phyloP scores from a whole-genome alignment of 1,140 invertebrate species.

The Hyposmocoma kahamanoa region DNA sequence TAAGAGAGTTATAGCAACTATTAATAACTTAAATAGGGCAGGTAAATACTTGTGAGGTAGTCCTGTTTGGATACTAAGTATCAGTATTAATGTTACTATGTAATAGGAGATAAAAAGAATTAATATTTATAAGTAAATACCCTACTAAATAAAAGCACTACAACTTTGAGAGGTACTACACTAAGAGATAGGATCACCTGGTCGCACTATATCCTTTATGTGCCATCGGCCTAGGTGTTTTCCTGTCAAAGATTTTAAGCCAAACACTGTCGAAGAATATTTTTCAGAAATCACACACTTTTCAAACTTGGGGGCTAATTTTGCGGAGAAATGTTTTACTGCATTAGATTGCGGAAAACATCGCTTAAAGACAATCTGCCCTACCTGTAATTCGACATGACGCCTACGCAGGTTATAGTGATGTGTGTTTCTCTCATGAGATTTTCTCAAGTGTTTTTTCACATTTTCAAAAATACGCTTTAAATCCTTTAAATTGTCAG shows the following conservation, averaged over 20 bases:
- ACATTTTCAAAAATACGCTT: background rate
- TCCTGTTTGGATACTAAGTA: too few species aligned
- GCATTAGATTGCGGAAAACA: background rate
- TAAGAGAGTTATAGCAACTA: too few species aligned
- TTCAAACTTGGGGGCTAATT: constrained; percentile 1
- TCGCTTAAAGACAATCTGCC: constrained; percentile 1
- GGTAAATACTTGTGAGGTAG: too few species aligned
- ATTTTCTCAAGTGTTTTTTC: background rate
- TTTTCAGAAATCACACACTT: background rate
- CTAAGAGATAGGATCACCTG: too few species aligned
- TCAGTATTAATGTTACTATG: too few species aligned
- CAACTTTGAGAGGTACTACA: too few species aligned
- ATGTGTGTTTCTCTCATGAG: background rate
- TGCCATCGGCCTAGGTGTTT: background rate
- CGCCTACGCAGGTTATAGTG: background rate
- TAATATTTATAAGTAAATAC: too few species aligned
- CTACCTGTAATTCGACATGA: background rate
- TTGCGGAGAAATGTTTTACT: background rate
- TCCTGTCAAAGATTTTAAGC: background rate
- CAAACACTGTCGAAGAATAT: background rate
- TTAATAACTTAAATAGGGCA: too few species aligned
- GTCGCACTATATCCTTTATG: constrained; percentile 4
- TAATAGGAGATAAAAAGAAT: too few species aligned
- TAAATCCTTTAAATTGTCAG: background rate
- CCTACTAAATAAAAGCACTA: too few species aligned